phyloP scores from a whole-genome alignment of 2,888 invertebrate species.

The Polyommatus iphigenia region DNA sequence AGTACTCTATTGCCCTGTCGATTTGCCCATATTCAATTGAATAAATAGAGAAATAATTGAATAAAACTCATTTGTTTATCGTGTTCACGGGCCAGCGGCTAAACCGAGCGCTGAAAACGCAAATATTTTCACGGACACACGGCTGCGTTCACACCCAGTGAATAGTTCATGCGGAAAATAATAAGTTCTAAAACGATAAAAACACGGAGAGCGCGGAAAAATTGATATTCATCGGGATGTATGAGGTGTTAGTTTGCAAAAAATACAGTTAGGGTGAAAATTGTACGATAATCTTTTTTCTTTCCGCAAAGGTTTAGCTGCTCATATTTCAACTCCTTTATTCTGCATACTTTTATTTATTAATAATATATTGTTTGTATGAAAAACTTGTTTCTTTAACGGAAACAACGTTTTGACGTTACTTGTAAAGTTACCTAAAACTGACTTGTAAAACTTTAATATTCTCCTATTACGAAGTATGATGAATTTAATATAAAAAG shows the following conservation, averaged over 20 bases:
- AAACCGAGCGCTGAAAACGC: slow-evolving; percentile 20
- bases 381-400: neutral
- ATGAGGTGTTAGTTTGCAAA: slow-evolving; percentile 16
- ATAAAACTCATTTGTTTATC: slow-evolving; percentile 23
- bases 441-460: too few relatives aligned
- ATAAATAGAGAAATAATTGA: slow-evolving; percentile 15
- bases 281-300: slow-evolving; percentile 17
- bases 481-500: too few relatives aligned
- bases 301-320: neutral
- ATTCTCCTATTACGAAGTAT: too few relatives aligned
- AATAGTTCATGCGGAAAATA: slow-evolving; percentile 26
- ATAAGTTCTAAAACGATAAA: slow-evolving; percentile 22
- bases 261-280: slow-evolving; percentile 19
- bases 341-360: neutral
- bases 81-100: slow-evolving; percentile 9
- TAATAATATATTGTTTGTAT: neutral
- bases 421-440: too few relatives aligned
- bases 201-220: slow-evolving; percentile 10
- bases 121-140: slow-evolving; percentile 10
- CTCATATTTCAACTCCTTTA: neutral
- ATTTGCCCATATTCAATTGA: neutral
- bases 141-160: slow-evolving; percentile 4
- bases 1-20: neutral
- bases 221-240: slow-evolving; percentile 21
- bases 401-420: neutral